These are phyloP conservation scores for Tetraodon nigroviridis DNA, from an alignment of 2,113 vertebrate species.

Conservation along the genomic window DNA sequence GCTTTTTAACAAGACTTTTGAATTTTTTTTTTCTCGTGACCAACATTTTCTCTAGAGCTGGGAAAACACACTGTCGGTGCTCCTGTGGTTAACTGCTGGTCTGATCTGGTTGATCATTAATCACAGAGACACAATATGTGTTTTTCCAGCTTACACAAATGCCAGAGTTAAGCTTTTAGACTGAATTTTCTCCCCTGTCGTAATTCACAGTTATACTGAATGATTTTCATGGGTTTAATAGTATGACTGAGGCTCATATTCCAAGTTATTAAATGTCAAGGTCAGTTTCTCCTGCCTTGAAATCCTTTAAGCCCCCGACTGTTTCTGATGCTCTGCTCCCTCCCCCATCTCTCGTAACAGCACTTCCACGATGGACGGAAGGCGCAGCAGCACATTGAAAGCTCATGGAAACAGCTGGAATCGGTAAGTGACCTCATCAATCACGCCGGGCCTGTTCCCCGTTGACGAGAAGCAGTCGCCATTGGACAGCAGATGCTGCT, in stretches of 20 bases:
- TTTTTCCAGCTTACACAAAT: conserved; percentile 9
- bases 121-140: conserved; percentile 17
- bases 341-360: conserved; percentile 62
- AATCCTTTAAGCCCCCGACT: conserved; percentile 26
- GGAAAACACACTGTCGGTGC: background rate
- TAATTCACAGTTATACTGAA: conserved; percentile 11
- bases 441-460: background rate
- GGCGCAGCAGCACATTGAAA: conserved; percentile 94
- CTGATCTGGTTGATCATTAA: conserved; percentile 15
- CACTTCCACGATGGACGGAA: conserved; percentile 95
- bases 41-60: background rate
- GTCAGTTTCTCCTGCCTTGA: conserved; percentile 34
- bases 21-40: background rate
- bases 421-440: conserved; percentile 74
- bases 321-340: conserved; percentile 4
- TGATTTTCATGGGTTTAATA: conserved; percentile 19
- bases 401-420: conserved; percentile 95
- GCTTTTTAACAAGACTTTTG: background rate
- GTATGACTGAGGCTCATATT: background rate
- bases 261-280: conserved; percentile 34
- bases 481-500: too few species aligned
- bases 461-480: background rate
- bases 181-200: conserved; percentile 37
- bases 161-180: conserved; percentile 13
- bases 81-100: conserved; percentile 9